Evolutionary conservation across 1,140 invertebrate genomes (phyloP).

Genomic region (Heliconius hewitsoni): DNA sequence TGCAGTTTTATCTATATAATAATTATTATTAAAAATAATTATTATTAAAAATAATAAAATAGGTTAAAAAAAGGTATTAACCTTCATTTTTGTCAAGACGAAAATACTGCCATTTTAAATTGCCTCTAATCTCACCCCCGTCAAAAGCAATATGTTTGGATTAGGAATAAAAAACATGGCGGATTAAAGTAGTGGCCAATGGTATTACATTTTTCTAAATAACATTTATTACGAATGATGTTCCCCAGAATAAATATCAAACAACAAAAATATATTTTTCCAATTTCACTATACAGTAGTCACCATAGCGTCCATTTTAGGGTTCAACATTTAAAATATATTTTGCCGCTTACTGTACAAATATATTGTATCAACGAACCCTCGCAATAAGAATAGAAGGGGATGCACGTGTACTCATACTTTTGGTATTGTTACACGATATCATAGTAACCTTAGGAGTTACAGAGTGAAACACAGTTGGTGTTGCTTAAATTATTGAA

Average conservation of each 20-base stretch:
- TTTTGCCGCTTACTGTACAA: conserved; percentile 5
- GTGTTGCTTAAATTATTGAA: not conserved
- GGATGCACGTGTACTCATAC: conserved; percentile 36
- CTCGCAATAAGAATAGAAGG: conserved; percentile 28
- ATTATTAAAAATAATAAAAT: not conserved
- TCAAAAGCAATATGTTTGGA: conserved; percentile 57
- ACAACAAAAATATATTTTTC: not conserved
- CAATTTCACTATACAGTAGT: not conserved
- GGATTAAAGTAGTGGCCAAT: conserved; percentile 64
- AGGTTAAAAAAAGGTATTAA: not conserved
- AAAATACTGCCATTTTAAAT: conserved; percentile 3
- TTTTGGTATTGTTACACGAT: not conserved
- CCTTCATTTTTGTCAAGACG: not conserved
- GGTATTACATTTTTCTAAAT: conserved; percentile 55
- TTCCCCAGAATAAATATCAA: not conserved
- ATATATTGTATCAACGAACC: conserved; percentile 26
- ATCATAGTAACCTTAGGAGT: not conserved
- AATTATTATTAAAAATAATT: not conserved
- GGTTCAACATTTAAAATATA: conserved; percentile 5
- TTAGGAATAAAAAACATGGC: conserved; percentile 48
- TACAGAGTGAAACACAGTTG: not conserved
- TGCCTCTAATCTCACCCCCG: conserved; percentile 19
- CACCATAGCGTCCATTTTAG: conserved; percentile 2
- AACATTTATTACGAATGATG: conserved; percentile 51
- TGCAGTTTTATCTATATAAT: too few relatives aligned